phyloP scores from a whole-genome alignment of 2,113 vertebrate species.

The Todiramphus chloris region DNA sequence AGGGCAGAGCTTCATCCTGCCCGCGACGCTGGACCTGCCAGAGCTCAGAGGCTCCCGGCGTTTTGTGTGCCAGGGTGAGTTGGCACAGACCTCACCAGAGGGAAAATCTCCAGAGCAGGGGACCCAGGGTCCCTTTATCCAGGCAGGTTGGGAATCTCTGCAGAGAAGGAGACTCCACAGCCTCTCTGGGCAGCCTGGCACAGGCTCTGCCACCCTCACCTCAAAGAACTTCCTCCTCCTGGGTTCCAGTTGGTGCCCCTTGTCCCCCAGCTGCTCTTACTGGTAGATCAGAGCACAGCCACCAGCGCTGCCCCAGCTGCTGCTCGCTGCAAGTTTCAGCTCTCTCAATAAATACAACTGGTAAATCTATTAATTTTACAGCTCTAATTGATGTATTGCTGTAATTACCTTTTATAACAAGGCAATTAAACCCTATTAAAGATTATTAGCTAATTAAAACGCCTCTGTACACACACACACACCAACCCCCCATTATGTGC shows the following conservation, averaged over 20 bases:
- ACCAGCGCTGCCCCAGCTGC: neutral
- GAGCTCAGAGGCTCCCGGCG: fast-evolving
- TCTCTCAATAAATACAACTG: constrained; percentile 19
- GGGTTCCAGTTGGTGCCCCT: no score
- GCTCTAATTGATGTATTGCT: constrained; percentile 59
- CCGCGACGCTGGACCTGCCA: fast-evolving
- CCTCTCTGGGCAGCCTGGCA: no score
- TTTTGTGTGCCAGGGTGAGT: neutral
- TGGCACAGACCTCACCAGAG: fast-evolving
- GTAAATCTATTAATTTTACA: constrained; percentile 59
- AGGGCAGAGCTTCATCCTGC: neutral
- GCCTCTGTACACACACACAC: neutral
- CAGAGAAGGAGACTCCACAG: no score
- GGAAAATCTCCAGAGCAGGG: neutral
- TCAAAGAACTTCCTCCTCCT: no score
- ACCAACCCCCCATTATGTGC: neutral
- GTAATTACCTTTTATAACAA: constrained; percentile 64
- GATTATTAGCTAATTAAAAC: constrained; percentile 61
- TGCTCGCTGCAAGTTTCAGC: neutral
- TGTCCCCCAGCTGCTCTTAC: no score
- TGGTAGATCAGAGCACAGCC: neutral
- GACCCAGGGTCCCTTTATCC: no score
- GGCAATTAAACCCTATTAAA: constrained; percentile 60
- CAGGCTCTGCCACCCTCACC: no score
- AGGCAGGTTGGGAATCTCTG: no score